Percentiles rank a stretch among this genome's conserved stretches.
Evolutionary conservation across 2,113 vertebrate species (phyloP).

Genomic region (Sitta europaea): DNA sequence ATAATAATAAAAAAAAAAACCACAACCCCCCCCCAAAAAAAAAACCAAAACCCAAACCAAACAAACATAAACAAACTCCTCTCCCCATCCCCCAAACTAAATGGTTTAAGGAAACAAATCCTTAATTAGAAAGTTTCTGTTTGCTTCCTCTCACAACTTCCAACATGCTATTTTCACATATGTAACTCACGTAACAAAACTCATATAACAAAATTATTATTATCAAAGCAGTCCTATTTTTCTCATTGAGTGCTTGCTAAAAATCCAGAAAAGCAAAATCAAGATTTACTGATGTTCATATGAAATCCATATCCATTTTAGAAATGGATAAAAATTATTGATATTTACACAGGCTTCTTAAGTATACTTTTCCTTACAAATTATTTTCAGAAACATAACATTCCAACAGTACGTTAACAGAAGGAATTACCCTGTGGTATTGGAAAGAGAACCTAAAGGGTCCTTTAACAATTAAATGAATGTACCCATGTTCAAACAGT

Average conservation of each 20-base stretch:
- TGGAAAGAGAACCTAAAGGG: neutral
- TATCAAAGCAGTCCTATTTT: neutral
- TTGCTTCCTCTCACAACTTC: neutral
- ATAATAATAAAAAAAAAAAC: neutral
- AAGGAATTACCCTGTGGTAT: neutral
- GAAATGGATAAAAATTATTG: neutral
- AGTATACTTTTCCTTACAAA: conserved; percentile 6
- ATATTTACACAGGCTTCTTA: conserved; percentile 7
- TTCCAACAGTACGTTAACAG: neutral
- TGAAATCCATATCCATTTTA: neutral
- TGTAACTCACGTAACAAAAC: too few species aligned
- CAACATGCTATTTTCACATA: neutral
- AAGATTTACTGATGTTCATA: neutral
- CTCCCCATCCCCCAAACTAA: rapidly evolving
- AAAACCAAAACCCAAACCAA: neutral
- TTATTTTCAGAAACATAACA: conserved; percentile 1
- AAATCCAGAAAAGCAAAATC: neutral
- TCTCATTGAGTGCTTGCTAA: neutral
- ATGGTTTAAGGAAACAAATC: neutral
- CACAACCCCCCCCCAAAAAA: too few species aligned
- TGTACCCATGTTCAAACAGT: conserved; percentile 1
- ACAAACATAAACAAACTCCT: neutral
- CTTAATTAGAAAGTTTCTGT: neutral
- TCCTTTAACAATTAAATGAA: conserved; percentile 7
- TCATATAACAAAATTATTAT: neutral